phyloP scores from a whole-genome alignment of 2,797 vertebrate species.

The Protosalanx chinensis region DNA sequence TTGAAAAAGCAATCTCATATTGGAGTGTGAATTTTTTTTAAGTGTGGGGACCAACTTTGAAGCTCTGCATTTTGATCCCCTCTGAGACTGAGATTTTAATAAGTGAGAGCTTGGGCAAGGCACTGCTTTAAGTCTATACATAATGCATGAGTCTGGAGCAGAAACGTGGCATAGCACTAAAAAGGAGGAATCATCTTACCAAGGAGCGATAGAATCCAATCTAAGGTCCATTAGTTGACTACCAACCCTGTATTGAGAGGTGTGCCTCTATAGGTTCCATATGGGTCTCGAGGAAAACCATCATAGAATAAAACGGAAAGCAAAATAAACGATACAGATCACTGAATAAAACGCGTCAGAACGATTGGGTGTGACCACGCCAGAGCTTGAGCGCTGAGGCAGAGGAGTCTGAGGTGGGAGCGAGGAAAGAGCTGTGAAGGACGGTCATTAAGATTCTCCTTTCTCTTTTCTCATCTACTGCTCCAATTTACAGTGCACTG shows the following conservation, averaged over 20 bases:
- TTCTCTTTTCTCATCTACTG: neutral
- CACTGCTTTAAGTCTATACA: conserved; percentile 75
- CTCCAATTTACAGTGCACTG: neutral
- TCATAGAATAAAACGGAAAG: conserved; percentile 79
- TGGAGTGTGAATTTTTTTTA: conserved; percentile 50
- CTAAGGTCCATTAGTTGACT: conserved; percentile 77
- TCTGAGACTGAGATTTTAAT: conserved; percentile 73
- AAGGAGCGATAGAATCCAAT: conserved; percentile 77
- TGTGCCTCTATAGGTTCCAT: conserved; percentile 72
- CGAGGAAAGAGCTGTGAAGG: neutral
- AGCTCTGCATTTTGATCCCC: conserved; percentile 63
- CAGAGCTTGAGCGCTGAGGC: too few relatives aligned
- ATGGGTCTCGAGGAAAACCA: conserved; percentile 72
- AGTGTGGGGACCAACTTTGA: conserved; percentile 55
- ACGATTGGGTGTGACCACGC: conserved; percentile 29
- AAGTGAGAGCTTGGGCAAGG: conserved; percentile 72
- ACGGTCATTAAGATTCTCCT: neutral
- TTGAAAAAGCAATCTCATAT: conserved; percentile 25
- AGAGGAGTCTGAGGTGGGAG: neutral
- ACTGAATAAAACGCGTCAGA: conserved; percentile 58
- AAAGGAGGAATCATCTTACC: conserved; percentile 75
- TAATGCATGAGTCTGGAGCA: conserved; percentile 75
- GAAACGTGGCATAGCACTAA: conserved; percentile 66
- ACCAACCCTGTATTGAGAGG: conserved; percentile 73
- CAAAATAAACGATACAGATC: conserved; percentile 70